Conservation (phyloP, 2,797 vertebrate genomes). For the Hippopotamyrus pictus region DNA sequence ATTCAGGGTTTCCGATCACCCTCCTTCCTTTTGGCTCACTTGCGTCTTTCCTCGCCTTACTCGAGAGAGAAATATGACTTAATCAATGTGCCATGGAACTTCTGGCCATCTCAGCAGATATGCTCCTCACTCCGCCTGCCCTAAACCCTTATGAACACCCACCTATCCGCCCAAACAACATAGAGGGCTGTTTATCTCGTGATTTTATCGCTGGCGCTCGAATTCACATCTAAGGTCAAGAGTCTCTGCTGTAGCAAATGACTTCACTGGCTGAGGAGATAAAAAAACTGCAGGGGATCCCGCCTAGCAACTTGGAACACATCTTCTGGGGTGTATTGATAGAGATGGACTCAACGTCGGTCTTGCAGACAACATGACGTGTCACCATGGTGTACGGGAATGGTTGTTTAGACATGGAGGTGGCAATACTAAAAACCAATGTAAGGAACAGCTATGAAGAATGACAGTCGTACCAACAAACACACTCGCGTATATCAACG, state of each 20-base stretch:
- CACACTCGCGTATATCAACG: not conserved
- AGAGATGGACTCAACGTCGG: not conserved
- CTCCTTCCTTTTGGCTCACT: not conserved
- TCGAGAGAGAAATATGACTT: constrained; percentile 47
- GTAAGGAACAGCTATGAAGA: not conserved
- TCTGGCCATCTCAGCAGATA: constrained; percentile 49
- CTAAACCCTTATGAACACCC: not conserved
- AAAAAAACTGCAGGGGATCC: not conserved
- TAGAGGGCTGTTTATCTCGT: constrained; percentile 40
- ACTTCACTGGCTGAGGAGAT: not conserved
- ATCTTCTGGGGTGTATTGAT: not conserved
- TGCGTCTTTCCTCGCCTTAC: constrained; percentile 31
- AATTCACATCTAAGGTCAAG: constrained; percentile 30
- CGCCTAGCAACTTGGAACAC: not conserved
- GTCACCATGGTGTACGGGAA: not conserved
- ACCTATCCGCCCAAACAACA: not conserved
- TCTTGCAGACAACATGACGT: not conserved
- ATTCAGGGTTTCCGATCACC: not conserved
- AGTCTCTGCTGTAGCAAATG: not conserved
- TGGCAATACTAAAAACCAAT: not conserved
- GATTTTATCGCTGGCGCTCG: constrained; percentile 41
- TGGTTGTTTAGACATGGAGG: not conserved
- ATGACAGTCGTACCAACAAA: not conserved
- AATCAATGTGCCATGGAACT: constrained; percentile 49
- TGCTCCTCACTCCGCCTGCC: constrained; percentile 4